phyloP scores from a whole-genome alignment of 1,140 invertebrate genomes.

The Periplaneta americana region DNA sequence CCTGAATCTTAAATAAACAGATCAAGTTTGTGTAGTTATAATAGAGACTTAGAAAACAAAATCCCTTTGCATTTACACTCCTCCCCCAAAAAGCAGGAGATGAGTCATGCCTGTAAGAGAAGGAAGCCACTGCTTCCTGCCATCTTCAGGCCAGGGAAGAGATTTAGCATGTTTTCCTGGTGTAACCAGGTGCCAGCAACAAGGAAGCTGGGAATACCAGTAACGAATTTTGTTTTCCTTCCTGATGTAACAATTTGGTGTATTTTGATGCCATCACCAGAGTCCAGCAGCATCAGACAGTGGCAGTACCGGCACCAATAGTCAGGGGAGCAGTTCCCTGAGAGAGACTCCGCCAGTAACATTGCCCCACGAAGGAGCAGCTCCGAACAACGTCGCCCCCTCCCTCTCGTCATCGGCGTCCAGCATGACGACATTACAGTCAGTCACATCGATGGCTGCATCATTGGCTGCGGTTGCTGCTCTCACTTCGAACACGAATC shows the following conservation, averaged over 20 bases:
- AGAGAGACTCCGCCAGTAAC: conserved; percentile 16
- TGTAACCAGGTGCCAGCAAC: too few species aligned
- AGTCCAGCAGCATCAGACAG: conserved; percentile 38
- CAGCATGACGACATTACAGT: conserved; percentile 38
- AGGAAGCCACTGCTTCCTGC: too few species aligned
- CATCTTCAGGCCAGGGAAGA: too few species aligned
- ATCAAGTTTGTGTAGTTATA: too few species aligned
- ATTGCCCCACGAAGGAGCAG: conserved; percentile 28
- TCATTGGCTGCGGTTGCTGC: conserved; percentile 55
- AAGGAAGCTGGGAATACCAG: too few species aligned
- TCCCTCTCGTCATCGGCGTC: conserved; percentile 23
- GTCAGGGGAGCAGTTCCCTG: background rate
- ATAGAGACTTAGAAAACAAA: too few species aligned
- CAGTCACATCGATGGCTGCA: conserved; percentile 54
- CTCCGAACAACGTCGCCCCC: conserved; percentile 26
- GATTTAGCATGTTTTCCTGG: too few species aligned
- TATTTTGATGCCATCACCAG: conserved; percentile 32
- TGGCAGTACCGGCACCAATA: conserved; percentile 3
- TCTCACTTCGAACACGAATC: conserved; percentile 29
- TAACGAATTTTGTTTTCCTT: too few species aligned
- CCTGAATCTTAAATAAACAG: too few species aligned
- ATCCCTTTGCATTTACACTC: too few species aligned
- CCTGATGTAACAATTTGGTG: background rate
- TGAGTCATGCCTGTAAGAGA: too few species aligned
- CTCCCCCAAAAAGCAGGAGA: too few species aligned